phyloP scores from a whole-genome alignment of 2,888 invertebrate genomes.

The Sympetrum striolatum region DNA sequence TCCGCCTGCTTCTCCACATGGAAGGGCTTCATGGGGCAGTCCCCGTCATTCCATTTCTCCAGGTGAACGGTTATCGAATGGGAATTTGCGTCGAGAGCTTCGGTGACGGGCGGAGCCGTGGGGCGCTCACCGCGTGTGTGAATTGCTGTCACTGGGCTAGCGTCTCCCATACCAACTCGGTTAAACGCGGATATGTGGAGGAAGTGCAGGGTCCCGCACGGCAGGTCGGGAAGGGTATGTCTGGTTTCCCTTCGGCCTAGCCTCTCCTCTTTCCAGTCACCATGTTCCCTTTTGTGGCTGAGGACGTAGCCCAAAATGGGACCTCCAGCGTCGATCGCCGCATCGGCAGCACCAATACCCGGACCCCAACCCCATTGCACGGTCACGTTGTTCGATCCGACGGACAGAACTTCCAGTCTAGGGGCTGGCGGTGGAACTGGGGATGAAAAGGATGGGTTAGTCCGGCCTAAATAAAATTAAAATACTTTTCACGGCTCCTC shows the following conservation, averaged over 20 bases:
- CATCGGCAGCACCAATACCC: constrained; percentile 50
- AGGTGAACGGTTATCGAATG: constrained; percentile 51
- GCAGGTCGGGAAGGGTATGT: constrained; percentile 51
- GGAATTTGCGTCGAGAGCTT: constrained; percentile 46
- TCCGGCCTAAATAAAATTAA: too few relatives aligned
- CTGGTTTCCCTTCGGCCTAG: constrained; percentile 50
- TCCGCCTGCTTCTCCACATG: constrained; percentile 49
- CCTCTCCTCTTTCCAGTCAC: constrained; percentile 52
- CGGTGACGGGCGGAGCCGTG: constrained; percentile 44
- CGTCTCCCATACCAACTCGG: constrained; percentile 53
- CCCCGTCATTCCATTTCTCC: constrained; percentile 51
- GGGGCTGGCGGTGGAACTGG: constrained; percentile 60
- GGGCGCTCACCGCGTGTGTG: constrained; percentile 48
- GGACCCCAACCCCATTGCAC: constrained; percentile 53
- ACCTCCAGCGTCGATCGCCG: not conserved
- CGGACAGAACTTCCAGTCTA: constrained; percentile 56
- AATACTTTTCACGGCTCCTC: too few relatives aligned
- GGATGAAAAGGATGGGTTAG: constrained; percentile 2
- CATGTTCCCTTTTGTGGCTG: constrained; percentile 52
- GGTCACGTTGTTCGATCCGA: constrained; percentile 57
- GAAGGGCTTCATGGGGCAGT: constrained; percentile 52
- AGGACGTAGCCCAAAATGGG: constrained; percentile 53
- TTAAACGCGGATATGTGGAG: constrained; percentile 53
- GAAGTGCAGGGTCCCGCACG: constrained; percentile 54
- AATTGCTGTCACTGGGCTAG: constrained; percentile 51